Evolutionary conservation across 2,888 invertebrate species (phyloP), one percentile per base, ranked within the genome.

Genomic region (Autographa gamma): DNA sequence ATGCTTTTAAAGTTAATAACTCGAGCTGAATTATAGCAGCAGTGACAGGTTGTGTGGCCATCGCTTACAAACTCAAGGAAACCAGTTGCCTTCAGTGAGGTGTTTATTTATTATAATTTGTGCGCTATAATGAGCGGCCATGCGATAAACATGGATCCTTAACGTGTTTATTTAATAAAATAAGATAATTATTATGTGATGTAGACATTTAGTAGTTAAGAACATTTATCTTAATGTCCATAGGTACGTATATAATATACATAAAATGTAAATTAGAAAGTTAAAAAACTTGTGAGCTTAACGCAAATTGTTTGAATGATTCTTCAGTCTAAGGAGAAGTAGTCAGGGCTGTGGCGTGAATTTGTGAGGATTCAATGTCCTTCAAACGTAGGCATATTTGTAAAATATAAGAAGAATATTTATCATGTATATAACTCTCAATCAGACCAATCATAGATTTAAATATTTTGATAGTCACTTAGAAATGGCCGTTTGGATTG

Each of bases 61-160:
- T 61, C 63, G n/a, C 19, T 61, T 74, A 69, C 56, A 18, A 63
- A 74, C 31, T 64, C 56, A 16, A 25, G 43, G 18, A 41, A 75
- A 65, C 75, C 61, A 41, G 76, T 74, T 63, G 6, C 9, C 34
- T 62, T 74, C 41, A 62, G 54, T 68, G 38, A 60, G 58, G 54
- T 79, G 69, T 74, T 79, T 68, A 74, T 79, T 74, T 69, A 74
- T 69, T 60, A 74, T 54, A 61, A 79, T 75, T 79, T 76, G 59
- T 11, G 11, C 48, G 43, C 41, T 43, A 79, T 69, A 69, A 64
- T 52, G 64, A 74, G 62, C 64, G 6, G 25, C 1, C 18, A 60
- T 48, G 68, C 25, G n/a, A 68, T 76, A 74, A 63, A 60, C 59
- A 73, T 61, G 79, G 19, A 54, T 16, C 48, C 56, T n/a, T 52